Conservation (phyloP, 2,113 vertebrate genomes). For the Lucifuga dentata region DNA sequence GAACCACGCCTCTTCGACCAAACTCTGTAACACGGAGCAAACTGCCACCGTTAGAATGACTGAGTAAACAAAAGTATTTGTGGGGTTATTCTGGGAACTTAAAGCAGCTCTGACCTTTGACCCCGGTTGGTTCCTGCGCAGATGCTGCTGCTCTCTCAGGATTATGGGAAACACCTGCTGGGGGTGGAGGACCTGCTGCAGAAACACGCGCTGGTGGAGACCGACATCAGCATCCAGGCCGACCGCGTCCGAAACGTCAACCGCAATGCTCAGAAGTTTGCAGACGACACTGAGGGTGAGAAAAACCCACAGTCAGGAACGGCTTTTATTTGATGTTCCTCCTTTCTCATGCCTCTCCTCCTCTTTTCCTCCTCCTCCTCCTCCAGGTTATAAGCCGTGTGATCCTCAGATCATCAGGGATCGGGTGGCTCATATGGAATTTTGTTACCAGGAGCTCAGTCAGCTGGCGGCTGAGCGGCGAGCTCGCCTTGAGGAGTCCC, state of each 20-base stretch:
- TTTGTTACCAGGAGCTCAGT: conserved; percentile 97
- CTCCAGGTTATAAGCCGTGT: conserved; percentile 94
- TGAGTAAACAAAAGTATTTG: too few relatives aligned
- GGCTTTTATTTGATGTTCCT: neutral
- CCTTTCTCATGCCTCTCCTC: neutral
- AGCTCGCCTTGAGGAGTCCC: conserved; percentile 94
- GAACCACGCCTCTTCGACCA: too few relatives aligned
- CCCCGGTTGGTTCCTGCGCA: conserved; percentile 53
- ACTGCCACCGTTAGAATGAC: too few relatives aligned
- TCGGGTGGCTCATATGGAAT: conserved; percentile 96
- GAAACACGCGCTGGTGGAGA: conserved; percentile 96
- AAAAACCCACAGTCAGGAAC: too few relatives aligned
- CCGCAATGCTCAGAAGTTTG: conserved; percentile 94
- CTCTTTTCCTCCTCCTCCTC: neutral
- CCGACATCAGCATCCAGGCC: conserved; percentile 94
- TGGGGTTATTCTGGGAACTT: too few relatives aligned
- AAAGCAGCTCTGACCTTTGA: neutral
- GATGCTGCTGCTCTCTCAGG: conserved; percentile 97
- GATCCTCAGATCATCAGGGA: conserved; percentile 97
- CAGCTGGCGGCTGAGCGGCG: conserved; percentile 93
- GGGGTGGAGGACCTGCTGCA: conserved; percentile 97
- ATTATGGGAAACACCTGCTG: conserved; percentile 97
- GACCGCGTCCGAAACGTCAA: conserved; percentile 94
- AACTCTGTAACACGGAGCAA: too few relatives aligned
- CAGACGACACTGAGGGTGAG: conserved; percentile 90